Conservation (phyloP, 2,888 invertebrate species). For the Cetonia aurata region DNA sequence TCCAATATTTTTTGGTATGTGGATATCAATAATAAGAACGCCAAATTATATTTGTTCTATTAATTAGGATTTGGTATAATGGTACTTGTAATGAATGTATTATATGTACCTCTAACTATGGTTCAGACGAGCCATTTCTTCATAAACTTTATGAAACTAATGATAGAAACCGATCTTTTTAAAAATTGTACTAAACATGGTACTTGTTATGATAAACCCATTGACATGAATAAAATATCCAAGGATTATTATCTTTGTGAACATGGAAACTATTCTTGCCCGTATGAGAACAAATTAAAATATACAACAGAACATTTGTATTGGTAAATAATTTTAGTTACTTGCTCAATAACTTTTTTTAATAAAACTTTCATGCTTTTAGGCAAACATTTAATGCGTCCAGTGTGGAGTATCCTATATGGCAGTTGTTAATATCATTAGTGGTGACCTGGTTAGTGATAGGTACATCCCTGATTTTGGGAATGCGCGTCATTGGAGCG, state of each 20-base stretch:
- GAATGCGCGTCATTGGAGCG: conserved; percentile 48
- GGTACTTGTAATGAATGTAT: conserved; percentile 49
- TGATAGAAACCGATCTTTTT: conserved; percentile 47
- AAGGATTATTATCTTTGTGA: conserved; percentile 15
- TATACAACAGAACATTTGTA: conserved; percentile 48
- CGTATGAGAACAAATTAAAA: conserved; percentile 33
- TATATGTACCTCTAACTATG: conserved; percentile 46
- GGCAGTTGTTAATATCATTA: conserved; percentile 48
- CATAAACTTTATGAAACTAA: conserved; percentile 47
- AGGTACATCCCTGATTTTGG: conserved; percentile 45
- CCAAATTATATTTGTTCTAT: not conserved
- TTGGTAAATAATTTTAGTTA: conserved; percentile 44
- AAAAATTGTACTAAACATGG: conserved; percentile 41
- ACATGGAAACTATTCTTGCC: conserved; percentile 40
- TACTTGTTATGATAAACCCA: conserved; percentile 20
- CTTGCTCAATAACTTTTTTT: not conserved
- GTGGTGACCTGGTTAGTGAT: conserved; percentile 51
- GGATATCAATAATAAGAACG: not conserved
- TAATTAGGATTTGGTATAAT: conserved; percentile 49
- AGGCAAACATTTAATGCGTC: conserved; percentile 45
- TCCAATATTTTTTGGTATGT: conserved; percentile 53
- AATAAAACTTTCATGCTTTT: conserved; percentile 1
- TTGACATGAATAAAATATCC: not conserved
- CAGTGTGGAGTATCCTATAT: conserved; percentile 46
- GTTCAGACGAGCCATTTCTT: conserved; percentile 45